Evolutionary conservation across 2,113 vertebrate genomes (phyloP), one percentile per base, ranked within the genome.

Genomic region (Antechinus flavipes): DNA sequence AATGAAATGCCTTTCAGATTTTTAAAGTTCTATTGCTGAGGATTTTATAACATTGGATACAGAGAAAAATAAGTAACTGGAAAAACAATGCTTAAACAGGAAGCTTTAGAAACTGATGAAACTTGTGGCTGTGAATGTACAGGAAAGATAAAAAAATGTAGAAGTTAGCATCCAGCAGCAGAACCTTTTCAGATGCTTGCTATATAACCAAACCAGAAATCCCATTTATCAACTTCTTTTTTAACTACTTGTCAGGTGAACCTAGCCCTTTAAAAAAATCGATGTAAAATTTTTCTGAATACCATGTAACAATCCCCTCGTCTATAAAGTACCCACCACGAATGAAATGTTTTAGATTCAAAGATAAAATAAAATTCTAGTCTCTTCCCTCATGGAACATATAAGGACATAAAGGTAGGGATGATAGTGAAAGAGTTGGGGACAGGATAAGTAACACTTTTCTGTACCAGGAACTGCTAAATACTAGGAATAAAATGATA

Each of bases 41-140:
- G 25, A 49, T 96, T 93, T 95, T 42, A 95, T 96, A 95, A 95
- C n/a, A 93, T 91, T 19, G 6, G 42, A n/a, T 90, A 8, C 2
- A 55, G 24, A 76, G 47, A 91, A 94, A 89, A 90, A 95, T 58
- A 35, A 76, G 61, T n/a, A 68, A 19, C 24, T 95, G 53, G 27
- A 96, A 92, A 91, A 91, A 91, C 52, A 95, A 96, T 23, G 52
- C 55, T 11, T 54, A 94, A 94, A 95, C 6, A 84, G 90, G 56
- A 94, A 93, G 22, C 49, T 95, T 97, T 30, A 94, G 46, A n/a
- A 91, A 16, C 84, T 90, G 56, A 89, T 50, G 24, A 94, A 92
- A 93, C 84, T 89, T 97, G 90, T 93, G 91, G 53, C 46, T 76
- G 35, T 76, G 56, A 90, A 95, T 93, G 35, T 55, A 92, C 49